phyloP scores from a whole-genome alignment of 2,888 invertebrate species.

The Chirona hameri region DNA sequence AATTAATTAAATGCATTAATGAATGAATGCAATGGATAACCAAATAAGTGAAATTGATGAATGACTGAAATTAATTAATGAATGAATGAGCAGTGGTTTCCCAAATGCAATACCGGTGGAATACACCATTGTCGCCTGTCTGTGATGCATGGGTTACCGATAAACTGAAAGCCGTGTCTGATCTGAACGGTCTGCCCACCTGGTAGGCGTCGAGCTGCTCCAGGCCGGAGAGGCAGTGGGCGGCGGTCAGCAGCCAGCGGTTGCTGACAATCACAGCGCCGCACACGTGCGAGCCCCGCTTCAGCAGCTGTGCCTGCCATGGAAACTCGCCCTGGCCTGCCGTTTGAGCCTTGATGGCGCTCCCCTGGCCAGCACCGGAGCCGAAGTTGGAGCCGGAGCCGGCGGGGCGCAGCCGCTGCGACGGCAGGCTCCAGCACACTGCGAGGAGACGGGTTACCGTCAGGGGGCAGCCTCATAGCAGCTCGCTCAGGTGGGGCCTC shows the following conservation, averaged over 20 bases:
- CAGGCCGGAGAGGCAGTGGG: not conserved
- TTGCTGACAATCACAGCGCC: not conserved
- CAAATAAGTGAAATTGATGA: no score
- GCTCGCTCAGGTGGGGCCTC: no score
- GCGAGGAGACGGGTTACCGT: not conserved
- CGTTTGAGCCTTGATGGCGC: not conserved
- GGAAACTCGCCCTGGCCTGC: not conserved
- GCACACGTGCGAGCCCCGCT: not conserved
- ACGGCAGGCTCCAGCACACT: conserved; percentile 3
- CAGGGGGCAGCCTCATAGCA: no score
- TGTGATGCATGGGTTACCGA: no score
- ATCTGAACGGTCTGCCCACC: not conserved
- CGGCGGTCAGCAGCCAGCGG: conserved; percentile 6
- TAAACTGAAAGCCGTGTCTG: no score
- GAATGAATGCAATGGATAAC: no score
- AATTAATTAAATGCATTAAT: no score
- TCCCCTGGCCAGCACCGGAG: not conserved
- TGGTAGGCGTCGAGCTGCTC: not conserved
- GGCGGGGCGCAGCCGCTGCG: not conserved
- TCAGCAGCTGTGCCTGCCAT: not conserved
- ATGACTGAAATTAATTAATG: no score
- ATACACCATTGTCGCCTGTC: no score
- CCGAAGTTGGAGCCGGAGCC: no score
- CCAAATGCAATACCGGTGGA: no score
- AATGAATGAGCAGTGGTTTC: no score